Percentiles rank a stretch among this genome's conserved stretches.
phyloP scores from a whole-genome alignment of 2,797 vertebrate species.

The Natrix natrix region DNA sequence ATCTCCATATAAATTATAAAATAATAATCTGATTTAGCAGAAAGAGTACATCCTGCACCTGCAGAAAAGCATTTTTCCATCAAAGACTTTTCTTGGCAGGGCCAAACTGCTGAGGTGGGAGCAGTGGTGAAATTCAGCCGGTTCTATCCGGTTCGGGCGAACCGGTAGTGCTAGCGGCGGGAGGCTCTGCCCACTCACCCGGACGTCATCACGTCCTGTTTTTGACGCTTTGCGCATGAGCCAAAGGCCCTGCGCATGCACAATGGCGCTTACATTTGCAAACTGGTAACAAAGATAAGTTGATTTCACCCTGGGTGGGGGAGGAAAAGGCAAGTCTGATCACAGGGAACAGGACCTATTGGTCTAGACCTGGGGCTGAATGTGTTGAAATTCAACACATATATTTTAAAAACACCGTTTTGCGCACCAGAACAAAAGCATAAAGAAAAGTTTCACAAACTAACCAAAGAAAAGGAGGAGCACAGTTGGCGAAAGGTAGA shows the following conservation, averaged over 20 bases:
- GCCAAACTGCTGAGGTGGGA: neutral
- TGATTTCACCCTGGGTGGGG: neutral
- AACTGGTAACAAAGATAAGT: too few species aligned
- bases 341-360: neutral
- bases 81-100: neutral
- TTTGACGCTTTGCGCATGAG: too few species aligned
- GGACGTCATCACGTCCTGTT: too few species aligned
- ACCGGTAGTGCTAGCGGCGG: too few species aligned
- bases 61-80: neutral
- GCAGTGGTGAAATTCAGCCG: too few species aligned
- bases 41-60: neutral
- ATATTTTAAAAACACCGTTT: neutral
- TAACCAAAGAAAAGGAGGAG: constrained; percentile 78
- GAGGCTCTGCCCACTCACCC: too few species aligned
- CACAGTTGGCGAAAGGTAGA: constrained; percentile 60
- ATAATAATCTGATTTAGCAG: neutral
- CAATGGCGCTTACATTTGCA: too few species aligned
- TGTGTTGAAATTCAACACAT: neutral
- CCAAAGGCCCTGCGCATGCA: too few species aligned
- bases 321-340: neutral
- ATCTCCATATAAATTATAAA: neutral
- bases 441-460: constrained; percentile 65
- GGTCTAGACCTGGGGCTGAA: neutral
- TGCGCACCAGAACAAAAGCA: neutral
- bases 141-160: too few species aligned